Evolutionary conservation across 1,140 invertebrate species (phyloP).

Genomic region (Heliothis virescens): DNA sequence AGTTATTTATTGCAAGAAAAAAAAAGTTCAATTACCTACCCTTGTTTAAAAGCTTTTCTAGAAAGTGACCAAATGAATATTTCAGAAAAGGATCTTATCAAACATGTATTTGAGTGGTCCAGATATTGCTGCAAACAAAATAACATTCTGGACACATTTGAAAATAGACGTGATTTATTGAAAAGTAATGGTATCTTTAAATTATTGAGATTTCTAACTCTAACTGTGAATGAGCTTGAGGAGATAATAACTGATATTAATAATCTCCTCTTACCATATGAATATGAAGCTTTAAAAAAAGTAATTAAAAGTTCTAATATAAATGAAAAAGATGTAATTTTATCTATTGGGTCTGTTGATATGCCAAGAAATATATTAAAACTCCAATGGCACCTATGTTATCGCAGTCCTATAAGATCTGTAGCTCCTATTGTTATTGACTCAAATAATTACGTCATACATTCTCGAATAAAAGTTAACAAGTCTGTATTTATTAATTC

Average conservation of each 20-base stretch:
- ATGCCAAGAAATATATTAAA: slow-evolving; percentile 68
- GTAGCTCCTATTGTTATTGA: slow-evolving; percentile 78
- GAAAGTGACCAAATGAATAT: slow-evolving; percentile 81
- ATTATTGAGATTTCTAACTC: slow-evolving; percentile 73
- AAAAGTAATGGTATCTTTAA: slow-evolving; percentile 74
- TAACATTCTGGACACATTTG: slow-evolving; percentile 66
- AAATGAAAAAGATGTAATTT: slow-evolving; percentile 45
- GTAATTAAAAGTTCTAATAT: slow-evolving; percentile 52
- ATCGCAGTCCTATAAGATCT: slow-evolving; percentile 74
- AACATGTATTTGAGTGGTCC: slow-evolving; percentile 84
- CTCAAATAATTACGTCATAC: slow-evolving; percentile 66
- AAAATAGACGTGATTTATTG: slow-evolving; percentile 79
- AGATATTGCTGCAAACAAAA: slow-evolving; percentile 80
- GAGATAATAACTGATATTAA: slow-evolving; percentile 64
- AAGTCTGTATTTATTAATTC: slow-evolving; percentile 83
- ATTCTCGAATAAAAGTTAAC: slow-evolving; percentile 75
- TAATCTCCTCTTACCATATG: slow-evolving; percentile 67
- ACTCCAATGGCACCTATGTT: slow-evolving; percentile 77
- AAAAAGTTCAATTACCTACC: slow-evolving; percentile 80
- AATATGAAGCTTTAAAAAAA: slow-evolving; percentile 63
- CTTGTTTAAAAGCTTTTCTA: slow-evolving; percentile 81
- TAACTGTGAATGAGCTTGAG: slow-evolving; percentile 70
- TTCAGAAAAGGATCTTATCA: slow-evolving; percentile 82
- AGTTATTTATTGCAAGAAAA: slow-evolving; percentile 81
- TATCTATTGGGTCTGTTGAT: slow-evolving; percentile 45